Evolutionary conservation across 2,888 invertebrate genomes (phyloP), one percentile per base, ranked within the genome.

Genomic region (Asteroscopus sphinx): DNA sequence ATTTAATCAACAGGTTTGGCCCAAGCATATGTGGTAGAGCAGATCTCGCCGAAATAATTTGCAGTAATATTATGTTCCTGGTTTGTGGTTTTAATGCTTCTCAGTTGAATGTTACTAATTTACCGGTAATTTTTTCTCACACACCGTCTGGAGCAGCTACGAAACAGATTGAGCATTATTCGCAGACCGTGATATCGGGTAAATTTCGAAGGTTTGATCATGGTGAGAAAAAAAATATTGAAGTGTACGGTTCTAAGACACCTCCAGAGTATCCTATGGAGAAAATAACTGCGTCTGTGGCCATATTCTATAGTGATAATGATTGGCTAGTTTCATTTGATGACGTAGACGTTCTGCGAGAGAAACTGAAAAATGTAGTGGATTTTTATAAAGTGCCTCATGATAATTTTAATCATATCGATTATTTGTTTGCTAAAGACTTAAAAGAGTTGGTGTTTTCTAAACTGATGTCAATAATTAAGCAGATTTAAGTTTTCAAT

Each of bases 101-200:
- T 26, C 66, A 72, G 45, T 26, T 70, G 11, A 70, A 79, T 39
- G 33, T 64, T 3, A 56, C 64, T 1, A 66, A 56, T 3, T 39
- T 79, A 12, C 73, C 79, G 0, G 68, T 68, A 4, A 47, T 79
- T 41, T 51, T 69, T 7, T 39, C 64, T 11, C 72, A 81, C 45
- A 16, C 69, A 4, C 69, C 77, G 8, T 88, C 94, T 8, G 94
- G 95, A 2, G 85, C 90, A 0, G 87, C 95, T 0, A 82, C 84
- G 0, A 86, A 89, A 65, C 93, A 94, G 64, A 57, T 95, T 3
- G 58, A 73, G 21, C 82, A 83, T 58, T 83, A 73, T 42, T 66
- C 72, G 5, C 81, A 83, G 47, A 53, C 47, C 8, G n/a, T 72
- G 1, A 21, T 59, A n/a, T 69, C 63, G n/a, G 58, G 67, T 13